phyloP scores from a whole-genome alignment of 2,888 invertebrate genomes.

The Spisula subtruncata region DNA sequence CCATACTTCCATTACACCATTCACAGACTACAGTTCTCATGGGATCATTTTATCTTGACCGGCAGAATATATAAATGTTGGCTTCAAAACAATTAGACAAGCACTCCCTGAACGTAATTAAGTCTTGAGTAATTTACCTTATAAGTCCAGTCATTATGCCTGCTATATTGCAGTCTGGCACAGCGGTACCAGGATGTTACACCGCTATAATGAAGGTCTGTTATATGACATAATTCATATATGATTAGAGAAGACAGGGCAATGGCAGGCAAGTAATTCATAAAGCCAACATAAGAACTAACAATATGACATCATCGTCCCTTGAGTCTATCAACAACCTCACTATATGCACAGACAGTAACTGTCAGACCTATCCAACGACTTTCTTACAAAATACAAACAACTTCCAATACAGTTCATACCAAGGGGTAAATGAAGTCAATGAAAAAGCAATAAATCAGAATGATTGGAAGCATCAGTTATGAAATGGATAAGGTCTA shows the following conservation, averaged over 20 bases:
- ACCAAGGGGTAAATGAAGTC: background rate
- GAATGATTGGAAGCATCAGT: background rate
- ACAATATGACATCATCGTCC: too few species aligned
- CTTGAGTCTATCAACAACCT: too few species aligned
- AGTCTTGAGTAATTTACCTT: background rate
- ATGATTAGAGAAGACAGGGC: background rate
- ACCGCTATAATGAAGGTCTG: background rate
- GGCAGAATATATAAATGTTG: background rate
- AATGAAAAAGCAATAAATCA: background rate
- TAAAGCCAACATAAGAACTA: background rate
- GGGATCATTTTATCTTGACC: background rate
- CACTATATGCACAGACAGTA: too few species aligned
- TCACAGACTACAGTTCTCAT: background rate
- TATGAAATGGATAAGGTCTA: too few species aligned
- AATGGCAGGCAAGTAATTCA: background rate
- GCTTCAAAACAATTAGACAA: background rate
- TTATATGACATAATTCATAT: background rate
- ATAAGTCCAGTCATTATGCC: background rate
- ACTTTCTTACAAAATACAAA: background rate
- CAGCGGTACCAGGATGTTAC: too few species aligned
- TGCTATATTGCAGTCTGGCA: background rate
- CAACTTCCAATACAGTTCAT: background rate
- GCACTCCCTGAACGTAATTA: background rate
- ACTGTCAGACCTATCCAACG: background rate
- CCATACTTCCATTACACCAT: background rate